phyloP scores from a whole-genome alignment of 2,797 vertebrate genomes.

The Eupleurogrammus muticus region DNA sequence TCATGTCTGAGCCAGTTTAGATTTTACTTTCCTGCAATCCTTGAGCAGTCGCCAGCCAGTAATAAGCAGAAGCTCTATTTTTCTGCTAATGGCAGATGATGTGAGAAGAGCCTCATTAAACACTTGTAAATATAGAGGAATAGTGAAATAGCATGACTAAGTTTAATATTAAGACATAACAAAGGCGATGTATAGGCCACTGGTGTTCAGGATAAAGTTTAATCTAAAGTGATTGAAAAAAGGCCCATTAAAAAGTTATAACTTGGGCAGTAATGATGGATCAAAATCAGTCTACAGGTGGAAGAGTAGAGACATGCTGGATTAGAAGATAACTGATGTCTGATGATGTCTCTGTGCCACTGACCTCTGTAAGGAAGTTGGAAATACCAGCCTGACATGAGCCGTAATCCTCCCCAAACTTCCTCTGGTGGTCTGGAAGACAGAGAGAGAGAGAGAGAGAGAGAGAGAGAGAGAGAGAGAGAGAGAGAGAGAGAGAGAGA shows the following conservation, averaged over 20 bases:
- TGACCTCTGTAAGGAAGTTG: slow-evolving; percentile 74
- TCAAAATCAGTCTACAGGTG: background rate
- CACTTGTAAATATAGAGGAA: no score
- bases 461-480: slow-evolving; percentile 10
- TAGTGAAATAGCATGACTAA: no score
- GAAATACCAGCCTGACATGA: slow-evolving; percentile 96
- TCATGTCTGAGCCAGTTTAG: no score
- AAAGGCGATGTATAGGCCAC: no score
- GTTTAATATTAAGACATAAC: no score
- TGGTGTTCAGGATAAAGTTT: no score
- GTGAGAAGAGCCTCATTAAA: no score
- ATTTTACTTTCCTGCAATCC: no score
- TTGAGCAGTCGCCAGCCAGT: no score
- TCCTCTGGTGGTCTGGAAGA: slow-evolving; percentile 85
- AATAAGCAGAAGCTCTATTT: no score
- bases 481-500: slow-evolving; percentile 18
- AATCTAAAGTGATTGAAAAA: background rate
- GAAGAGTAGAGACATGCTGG: slow-evolving; percentile 15
- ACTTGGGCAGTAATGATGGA: background rate
- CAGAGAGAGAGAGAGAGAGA: slow-evolving; percentile 21
- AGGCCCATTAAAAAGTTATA: background rate
- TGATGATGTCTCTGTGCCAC: slow-evolving; percentile 13
- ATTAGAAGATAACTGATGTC: background rate
- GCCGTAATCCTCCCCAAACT: slow-evolving; percentile 88
- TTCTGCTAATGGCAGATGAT: no score